Percentiles rank a stretch among this genome's conserved stretches.
phyloP scores from a whole-genome alignment of 2,797 vertebrate species.

The Cirrhinus molitorella region DNA sequence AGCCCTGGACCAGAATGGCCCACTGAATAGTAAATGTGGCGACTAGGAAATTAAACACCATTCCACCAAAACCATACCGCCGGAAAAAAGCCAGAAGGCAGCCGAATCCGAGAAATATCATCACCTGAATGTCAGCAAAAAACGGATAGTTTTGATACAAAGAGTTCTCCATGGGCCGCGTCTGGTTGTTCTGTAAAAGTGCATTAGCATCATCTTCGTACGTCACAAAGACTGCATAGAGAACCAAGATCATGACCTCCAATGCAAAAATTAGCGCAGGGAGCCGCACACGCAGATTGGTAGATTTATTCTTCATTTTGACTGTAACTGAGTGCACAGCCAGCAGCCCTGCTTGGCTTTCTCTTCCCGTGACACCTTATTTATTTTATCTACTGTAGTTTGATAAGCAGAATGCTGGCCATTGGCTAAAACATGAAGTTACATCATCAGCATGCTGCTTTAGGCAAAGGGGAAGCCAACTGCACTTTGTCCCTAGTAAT shows the following conservation, averaged over 20 bases:
- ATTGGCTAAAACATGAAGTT: slow-evolving; percentile 55
- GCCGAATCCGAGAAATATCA: slow-evolving; percentile 87
- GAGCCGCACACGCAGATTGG: slow-evolving; percentile 70
- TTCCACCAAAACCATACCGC: slow-evolving; percentile 81
- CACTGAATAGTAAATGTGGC: slow-evolving; percentile 86
- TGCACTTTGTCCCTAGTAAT: slow-evolving; percentile 74
- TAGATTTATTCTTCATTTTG: slow-evolving; percentile 71
- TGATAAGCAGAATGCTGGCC: slow-evolving; percentile 68
- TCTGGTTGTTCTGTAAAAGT: slow-evolving; percentile 66
- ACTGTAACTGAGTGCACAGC: slow-evolving; percentile 27
- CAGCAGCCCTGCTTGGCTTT: background rate
- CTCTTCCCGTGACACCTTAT: slow-evolving; percentile 47
- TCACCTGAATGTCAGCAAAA: slow-evolving; percentile 86
- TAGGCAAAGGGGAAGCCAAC: slow-evolving; percentile 21
- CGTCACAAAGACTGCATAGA: slow-evolving; percentile 80
- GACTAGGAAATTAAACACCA: slow-evolving; percentile 86
- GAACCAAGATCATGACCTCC: slow-evolving; percentile 73
- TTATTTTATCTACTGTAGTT: slow-evolving; percentile 54
- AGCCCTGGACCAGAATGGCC: slow-evolving; percentile 85
- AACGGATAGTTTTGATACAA: slow-evolving; percentile 80
- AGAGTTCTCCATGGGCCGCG: slow-evolving; percentile 68
- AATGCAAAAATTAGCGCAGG: slow-evolving; percentile 78
- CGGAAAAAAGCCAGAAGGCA: slow-evolving; percentile 85
- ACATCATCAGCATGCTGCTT: slow-evolving; percentile 34
- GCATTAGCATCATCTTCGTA: slow-evolving; percentile 77